Percentiles rank a stretch among this genome's conserved stretches.
Conservation (phyloP, 2,113 vertebrate species). For the Pagrus major region DNA sequence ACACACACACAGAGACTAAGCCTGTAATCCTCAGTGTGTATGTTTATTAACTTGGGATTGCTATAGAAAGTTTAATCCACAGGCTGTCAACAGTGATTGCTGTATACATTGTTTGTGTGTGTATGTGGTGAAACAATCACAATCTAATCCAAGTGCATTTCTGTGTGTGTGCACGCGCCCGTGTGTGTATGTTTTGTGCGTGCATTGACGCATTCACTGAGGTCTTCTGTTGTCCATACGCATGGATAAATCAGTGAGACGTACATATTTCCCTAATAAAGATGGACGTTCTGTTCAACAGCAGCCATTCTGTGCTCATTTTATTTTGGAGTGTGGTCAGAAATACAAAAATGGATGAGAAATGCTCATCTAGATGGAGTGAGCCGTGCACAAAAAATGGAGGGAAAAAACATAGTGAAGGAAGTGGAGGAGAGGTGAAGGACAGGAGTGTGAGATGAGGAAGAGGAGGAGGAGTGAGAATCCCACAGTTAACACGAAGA, state of each 20-base stretch:
- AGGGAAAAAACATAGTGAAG: neutral
- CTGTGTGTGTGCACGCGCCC: neutral
- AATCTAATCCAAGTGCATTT: constrained; percentile 23
- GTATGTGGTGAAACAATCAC: constrained; percentile 22
- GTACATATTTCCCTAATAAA: neutral
- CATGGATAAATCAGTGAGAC: neutral
- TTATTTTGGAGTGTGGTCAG: neutral
- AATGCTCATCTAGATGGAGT: constrained; percentile 15
- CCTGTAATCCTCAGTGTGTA: constrained; percentile 52
- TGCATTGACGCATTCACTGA: neutral
- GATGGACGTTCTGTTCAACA: neutral
- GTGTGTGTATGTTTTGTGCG: neutral
- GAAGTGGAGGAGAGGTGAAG: neutral
- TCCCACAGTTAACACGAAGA: constrained; percentile 19
- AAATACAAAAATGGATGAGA: constrained; percentile 26
- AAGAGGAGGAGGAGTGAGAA: neutral
- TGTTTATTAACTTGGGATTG: constrained; percentile 37
- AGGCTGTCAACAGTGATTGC: constrained; percentile 28
- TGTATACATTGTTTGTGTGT: constrained; percentile 26
- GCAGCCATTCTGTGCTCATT: neutral
- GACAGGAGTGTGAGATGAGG: neutral
- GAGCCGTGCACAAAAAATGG: neutral
- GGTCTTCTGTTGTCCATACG: neutral
- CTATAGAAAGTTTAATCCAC: constrained; percentile 58
- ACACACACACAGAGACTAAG: constrained; percentile 25